Evolutionary conservation across 2,888 invertebrate species (phyloP), one percentile per base, ranked within the genome.

Genomic region (Branchellion lobata): DNA sequence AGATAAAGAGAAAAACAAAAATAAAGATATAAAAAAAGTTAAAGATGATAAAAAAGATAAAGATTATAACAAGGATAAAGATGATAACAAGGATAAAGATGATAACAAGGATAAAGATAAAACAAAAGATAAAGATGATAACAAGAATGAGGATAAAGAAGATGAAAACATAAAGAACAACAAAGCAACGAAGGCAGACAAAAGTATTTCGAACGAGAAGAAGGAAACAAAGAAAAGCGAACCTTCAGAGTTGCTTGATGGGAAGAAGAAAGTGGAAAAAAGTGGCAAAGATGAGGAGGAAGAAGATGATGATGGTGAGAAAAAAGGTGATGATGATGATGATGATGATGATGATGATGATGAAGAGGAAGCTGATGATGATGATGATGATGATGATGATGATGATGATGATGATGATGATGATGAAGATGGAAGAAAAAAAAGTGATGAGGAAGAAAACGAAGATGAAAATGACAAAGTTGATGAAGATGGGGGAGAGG

Each of bases 201-300:
- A 53, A 29, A 57, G 51, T 14, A 40, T n/a, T 1, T 47, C 75
- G 1, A 31, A 21, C 47, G 27, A n/a, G 29, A 51, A 33, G 40
- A 51, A 73, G 36, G n/a, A 31, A 34, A 36, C 34, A 73, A 36
- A 73, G n/a, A 73, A 73, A 33, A 21, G n/a, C n/a, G 40, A 40
- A 40, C 18, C 21, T 69, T 24, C 29, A 69, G 69, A 40, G 40
- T 24, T 24, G 27, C 21, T 24, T 5, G 65, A 65, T n/a, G 73
- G 40, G n/a, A 3, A n/a, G 36, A 27, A 73, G 36, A 40, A 40
- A 5, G n/a, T 40, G 40, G 36, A 73, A 27, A 47, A 21, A 8
- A 21, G n/a, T 73, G 27, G 36, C 1, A 21, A n/a, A 24, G 36
- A 0, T 24, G 51, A 29, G 75, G 29, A 34, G 51, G 31, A 53